Percentiles rank a stretch among this genome's conserved stretches.
phyloP scores from a whole-genome alignment of 2,888 invertebrate species.

The Deladenus siricidicola region DNA sequence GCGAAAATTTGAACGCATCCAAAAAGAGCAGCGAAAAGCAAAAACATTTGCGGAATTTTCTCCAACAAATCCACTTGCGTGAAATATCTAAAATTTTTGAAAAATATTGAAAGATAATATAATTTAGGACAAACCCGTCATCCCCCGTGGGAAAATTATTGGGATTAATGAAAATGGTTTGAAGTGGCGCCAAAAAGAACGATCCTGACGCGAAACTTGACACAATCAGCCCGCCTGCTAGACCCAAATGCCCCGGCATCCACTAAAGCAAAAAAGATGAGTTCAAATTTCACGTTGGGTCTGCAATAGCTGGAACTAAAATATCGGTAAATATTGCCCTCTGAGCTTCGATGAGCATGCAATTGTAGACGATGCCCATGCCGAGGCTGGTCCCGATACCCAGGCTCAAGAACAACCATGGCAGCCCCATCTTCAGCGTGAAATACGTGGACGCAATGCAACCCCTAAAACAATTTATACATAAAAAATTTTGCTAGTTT shows the following conservation, averaged over 20 bases:
- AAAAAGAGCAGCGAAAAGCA: slow-evolving; percentile 45
- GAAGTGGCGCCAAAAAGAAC: slow-evolving; percentile 54
- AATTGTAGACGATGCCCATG: slow-evolving; percentile 44
- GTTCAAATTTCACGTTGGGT: too few species aligned
- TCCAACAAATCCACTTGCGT: slow-evolving; percentile 46
- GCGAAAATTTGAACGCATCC: slow-evolving; percentile 38
- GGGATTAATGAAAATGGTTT: slow-evolving; percentile 49
- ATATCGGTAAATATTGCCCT: slow-evolving; percentile 18
- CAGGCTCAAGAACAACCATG: slow-evolving; percentile 37
- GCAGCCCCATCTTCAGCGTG: slow-evolving; percentile 41
- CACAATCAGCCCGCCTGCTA: slow-evolving; percentile 55
- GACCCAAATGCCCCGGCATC: slow-evolving; percentile 47
- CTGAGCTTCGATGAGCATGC: slow-evolving; percentile 47
- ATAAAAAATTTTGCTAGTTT: background rate
- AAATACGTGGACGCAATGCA: slow-evolving; percentile 38
- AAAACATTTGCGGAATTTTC: slow-evolving; percentile 43
- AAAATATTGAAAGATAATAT: too few species aligned
- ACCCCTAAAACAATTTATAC: slow-evolving; percentile 26
- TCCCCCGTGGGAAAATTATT: slow-evolving; percentile 38
- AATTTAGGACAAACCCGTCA: too few species aligned
- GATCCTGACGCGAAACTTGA: slow-evolving; percentile 55
- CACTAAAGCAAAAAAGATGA: too few species aligned
- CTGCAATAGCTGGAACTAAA: too few species aligned
- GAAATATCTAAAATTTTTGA: slow-evolving; percentile 33
- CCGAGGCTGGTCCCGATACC: slow-evolving; percentile 42